Conservation (phyloP, 2,797 vertebrate genomes). For the Hybognathus amarus region DNA sequence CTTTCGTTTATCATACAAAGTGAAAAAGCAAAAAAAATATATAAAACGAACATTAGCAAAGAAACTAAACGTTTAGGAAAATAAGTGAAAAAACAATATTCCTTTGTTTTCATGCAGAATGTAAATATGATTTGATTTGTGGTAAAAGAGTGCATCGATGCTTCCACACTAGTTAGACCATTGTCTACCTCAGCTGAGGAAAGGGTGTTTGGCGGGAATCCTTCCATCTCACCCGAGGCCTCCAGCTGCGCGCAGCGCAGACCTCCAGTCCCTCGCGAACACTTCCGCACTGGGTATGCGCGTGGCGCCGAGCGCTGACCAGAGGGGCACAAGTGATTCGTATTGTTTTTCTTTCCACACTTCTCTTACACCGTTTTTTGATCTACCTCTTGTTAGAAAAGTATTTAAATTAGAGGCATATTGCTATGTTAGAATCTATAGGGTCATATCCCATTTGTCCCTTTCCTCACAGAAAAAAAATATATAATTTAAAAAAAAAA, state of each 20-base stretch:
- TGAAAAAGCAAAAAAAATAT: slow-evolving; percentile 57
- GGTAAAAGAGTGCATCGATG: slow-evolving; percentile 88
- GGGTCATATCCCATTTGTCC: slow-evolving; percentile 71
- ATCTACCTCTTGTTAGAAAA: slow-evolving; percentile 93
- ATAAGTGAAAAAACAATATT: slow-evolving; percentile 67
- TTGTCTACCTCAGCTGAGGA: slow-evolving; percentile 93
- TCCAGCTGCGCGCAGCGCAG: slow-evolving; percentile 85
- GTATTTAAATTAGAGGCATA: slow-evolving; percentile 95
- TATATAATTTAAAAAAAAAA: slow-evolving; percentile 65
- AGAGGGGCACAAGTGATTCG: slow-evolving; percentile 89
- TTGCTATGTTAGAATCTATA: slow-evolving; percentile 82
- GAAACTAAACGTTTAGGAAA: slow-evolving; percentile 59
- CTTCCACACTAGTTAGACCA: slow-evolving; percentile 86
- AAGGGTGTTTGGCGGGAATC: slow-evolving; percentile 62
- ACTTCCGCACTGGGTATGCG: slow-evolving; percentile 82
- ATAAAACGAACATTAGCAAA: slow-evolving; percentile 40
- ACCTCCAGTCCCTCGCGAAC: slow-evolving; percentile 84
- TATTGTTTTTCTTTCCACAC: slow-evolving; percentile 76
- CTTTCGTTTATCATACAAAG: slow-evolving; percentile 72
- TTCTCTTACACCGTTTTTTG: slow-evolving; percentile 83
- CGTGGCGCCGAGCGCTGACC: slow-evolving; percentile 78
- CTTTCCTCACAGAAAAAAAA: slow-evolving; percentile 58
- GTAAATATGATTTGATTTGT: slow-evolving; percentile 93
- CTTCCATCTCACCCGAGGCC: slow-evolving; percentile 77
- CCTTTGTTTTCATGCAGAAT: slow-evolving; percentile 80